Evolutionary conservation across 2,888 invertebrate genomes (phyloP), one percentile per base, ranked within the genome.

Genomic region (Sisyra terminalis): DNA sequence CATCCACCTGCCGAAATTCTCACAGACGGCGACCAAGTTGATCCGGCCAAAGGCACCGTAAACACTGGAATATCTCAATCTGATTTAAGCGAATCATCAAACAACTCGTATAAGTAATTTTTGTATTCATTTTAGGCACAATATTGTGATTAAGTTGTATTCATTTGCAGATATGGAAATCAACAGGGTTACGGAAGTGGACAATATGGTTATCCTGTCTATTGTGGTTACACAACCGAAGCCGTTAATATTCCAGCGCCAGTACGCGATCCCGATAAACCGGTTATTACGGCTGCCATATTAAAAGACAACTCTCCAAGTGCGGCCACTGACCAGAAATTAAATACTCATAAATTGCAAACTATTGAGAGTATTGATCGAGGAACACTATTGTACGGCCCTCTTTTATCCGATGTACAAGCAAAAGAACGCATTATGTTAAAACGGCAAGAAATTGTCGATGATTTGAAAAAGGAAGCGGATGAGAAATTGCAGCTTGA

Each of bases 61-160:
- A 77, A 76, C 53, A 84, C 84, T 0, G 88, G 88, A 0, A 67
- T 88, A 2, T 82, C 85, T 4, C 85, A 85, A 54, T 87, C 87
- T 4, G 83, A 84, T 55, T 66, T 82, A 1, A 83, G 83, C 54
- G 70, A 82, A 54, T 76, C 78, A 11, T 83, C 83, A 18, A 69
- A 71, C 38, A 75, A 75, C 10, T 75, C 76, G 29, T 75, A 77
- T 44, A 81, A 81, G 57, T 77, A 76, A 10, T 79, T 78, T 46
- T 80, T 34, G 13, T 34, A 34, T 34, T 14, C 7, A 7, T 11
- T 6, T 15, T 32, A 4, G n/a, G n/a, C 13, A 32, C 13, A 32
- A 32, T n/a, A 14, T 34, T 11, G 34, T 14, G 5, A 34, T 37
- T 37, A 37, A 18, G 9, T 69, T 9, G 3, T 24, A 11, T 36